Evolutionary conservation across 2,888 invertebrate genomes (phyloP).

Genomic region (Elmis aenea): DNA sequence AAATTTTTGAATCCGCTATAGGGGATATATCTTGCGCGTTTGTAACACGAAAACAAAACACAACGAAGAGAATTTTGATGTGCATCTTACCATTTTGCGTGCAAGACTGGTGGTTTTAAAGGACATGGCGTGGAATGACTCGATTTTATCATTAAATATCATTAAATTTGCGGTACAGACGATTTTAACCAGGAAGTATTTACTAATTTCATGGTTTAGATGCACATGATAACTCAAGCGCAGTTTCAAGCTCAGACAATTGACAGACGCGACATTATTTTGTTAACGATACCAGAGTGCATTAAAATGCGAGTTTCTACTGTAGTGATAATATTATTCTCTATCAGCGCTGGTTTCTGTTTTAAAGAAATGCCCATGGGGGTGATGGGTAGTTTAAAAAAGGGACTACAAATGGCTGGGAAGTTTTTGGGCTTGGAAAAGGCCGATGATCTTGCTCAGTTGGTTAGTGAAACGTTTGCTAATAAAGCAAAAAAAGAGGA

Average conservation of each 20-base stretch:
- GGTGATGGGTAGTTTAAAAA: constrained; percentile 47
- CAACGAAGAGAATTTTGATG: constrained; percentile 1
- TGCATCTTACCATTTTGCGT: neutral
- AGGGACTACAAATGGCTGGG: constrained; percentile 50
- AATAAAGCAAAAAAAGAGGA: constrained; percentile 29
- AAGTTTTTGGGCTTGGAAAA: constrained; percentile 47
- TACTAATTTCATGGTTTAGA: constrained; percentile 11
- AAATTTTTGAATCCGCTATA: constrained; percentile 46
- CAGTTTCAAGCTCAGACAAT: neutral
- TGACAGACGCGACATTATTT: too few relatives aligned
- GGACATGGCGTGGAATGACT: constrained; percentile 1
- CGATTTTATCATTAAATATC: neutral
- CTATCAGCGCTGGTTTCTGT: constrained; percentile 1
- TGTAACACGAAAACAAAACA: constrained; percentile 1
- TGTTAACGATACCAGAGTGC: too few relatives aligned
- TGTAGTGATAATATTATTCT: constrained; percentile 2
- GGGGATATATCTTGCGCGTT: constrained; percentile 33
- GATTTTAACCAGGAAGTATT: constrained; percentile 8
- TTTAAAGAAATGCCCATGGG: constrained; percentile 25
- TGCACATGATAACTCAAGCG: constrained; percentile 25
- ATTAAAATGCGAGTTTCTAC: constrained; percentile 6
- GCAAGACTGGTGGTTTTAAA: too few relatives aligned
- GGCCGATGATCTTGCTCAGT: constrained; percentile 56
- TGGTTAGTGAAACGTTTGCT: constrained; percentile 55
- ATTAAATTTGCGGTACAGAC: too few relatives aligned